Evolutionary conservation across 2,113 vertebrate species (phyloP), one percentile per base, ranked within the genome.

Genomic region (Plecotus auritus): DNA sequence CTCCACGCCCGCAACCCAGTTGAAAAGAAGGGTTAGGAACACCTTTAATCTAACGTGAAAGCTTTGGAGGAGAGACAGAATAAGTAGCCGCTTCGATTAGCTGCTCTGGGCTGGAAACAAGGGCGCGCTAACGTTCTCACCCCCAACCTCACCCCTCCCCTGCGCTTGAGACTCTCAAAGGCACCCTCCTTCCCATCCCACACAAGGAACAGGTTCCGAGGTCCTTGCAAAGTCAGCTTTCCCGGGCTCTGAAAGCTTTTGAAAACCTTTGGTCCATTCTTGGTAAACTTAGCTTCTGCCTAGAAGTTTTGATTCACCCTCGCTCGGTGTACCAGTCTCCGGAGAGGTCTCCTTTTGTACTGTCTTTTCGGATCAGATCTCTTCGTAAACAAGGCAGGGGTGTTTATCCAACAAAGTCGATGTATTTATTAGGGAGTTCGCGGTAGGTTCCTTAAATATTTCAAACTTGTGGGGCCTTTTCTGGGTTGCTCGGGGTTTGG

Each of bases 61-160:
- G 56, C 66, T 96, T 81, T 80, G 78, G 84, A 77, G 30, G 40
- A 82, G 45, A 96, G 91, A 95, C 88, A 95, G 85, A 92, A 77
- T 56, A 90, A 94, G 96, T 95, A 89, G 95, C 95, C 97, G 89
- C 84, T 74, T 92, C 90, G 72, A 96, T 74, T 92, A 95, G 82
- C 88, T 90, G 56, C 23, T 35, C 40, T 14, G 56, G 26, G 11
- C 6, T 42, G n/a, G 61, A 76, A 51, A 64, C n/a, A 2, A 6
- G 56, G 37, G 45, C 5, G 0, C 3, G 0, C 9, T 1, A 35
- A 72, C 0, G n/a, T 54, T 49, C 18, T 32, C 28, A 64, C 66
- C 66, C 66, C 66, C 32, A 9, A 4, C 66, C 32, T 59, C 66
- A 32, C 22, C 30, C 26, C 22, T 59, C 42, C 40, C 28, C 4